phyloP scores from a whole-genome alignment of 2,113 vertebrate genomes.

The Australoheros scitulus region DNA sequence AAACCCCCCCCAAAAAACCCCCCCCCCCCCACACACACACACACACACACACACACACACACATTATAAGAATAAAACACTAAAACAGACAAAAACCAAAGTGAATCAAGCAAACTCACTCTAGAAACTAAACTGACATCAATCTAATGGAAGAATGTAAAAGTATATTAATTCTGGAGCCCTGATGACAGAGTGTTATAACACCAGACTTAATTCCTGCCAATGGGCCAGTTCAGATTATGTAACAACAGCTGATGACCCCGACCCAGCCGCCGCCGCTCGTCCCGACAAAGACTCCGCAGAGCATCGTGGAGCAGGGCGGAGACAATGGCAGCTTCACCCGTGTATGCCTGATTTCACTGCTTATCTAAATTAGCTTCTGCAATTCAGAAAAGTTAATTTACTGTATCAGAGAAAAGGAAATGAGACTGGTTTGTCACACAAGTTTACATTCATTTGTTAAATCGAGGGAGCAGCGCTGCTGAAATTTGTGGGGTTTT shows the following conservation, averaged over 20 bases:
- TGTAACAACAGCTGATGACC: neutral
- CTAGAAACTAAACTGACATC: neutral
- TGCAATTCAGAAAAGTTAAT: conserved; percentile 56
- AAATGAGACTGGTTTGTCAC: conserved; percentile 45
- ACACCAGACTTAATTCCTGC: neutral
- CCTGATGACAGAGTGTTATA: neutral
- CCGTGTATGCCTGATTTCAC: conserved; percentile 20
- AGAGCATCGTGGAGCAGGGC: neutral
- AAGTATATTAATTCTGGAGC: neutral
- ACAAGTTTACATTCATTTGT: conserved; percentile 36
- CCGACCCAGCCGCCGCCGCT: neutral
- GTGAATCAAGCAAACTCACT: neutral
- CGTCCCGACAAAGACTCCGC: neutral
- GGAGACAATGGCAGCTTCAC: neutral
- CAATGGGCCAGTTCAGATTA: neutral
- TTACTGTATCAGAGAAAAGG: conserved; percentile 51
- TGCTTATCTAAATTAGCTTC: conserved; percentile 69
- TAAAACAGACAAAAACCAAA: neutral
- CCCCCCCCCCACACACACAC: no score
- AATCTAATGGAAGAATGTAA: neutral
- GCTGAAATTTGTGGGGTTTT: neutral
- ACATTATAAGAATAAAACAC: neutral
- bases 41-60: neutral
- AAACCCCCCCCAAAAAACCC: no score
- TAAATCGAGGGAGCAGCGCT: neutral